Conservation (phyloP, 2,888 invertebrate genomes). For the Drosophila borborema region DNA sequence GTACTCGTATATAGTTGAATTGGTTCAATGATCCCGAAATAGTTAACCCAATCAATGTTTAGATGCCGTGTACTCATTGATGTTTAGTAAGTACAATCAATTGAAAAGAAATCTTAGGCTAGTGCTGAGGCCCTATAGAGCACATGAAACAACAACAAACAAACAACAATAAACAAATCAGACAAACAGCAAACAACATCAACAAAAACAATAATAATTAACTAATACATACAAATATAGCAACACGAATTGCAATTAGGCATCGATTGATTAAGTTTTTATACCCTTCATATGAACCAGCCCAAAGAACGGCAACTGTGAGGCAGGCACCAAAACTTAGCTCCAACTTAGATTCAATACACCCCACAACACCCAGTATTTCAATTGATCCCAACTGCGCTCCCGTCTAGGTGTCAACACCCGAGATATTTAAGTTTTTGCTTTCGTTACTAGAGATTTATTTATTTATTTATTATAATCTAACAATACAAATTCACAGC, state of each 20-base stretch:
- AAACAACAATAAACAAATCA: not conserved
- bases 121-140: slow-evolving; percentile 72
- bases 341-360: slow-evolving; percentile 24
- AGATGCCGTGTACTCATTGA: slow-evolving; percentile 50
- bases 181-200: slow-evolving; percentile 31
- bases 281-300: slow-evolving; percentile 68
- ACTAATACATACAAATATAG: slow-evolving; percentile 4
- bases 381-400: slow-evolving; percentile 33
- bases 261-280: slow-evolving; percentile 62
- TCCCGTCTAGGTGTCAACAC: slow-evolving; percentile 31
- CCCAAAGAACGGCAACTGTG: slow-evolving; percentile 45
- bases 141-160: slow-evolving; percentile 46
- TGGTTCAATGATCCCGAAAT: slow-evolving; percentile 24
- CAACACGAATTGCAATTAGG: slow-evolving; percentile 26
- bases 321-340: slow-evolving; percentile 41
- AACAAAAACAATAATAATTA: slow-evolving; percentile 20
- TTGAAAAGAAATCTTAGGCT: slow-evolving; percentile 50
- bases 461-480: slow-evolving; percentile 66
- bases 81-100: slow-evolving; percentile 67
- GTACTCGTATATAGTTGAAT: slow-evolving; percentile 39
- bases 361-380: slow-evolving; percentile 23
- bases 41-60: slow-evolving; percentile 27
- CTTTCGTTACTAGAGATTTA: slow-evolving; percentile 58
- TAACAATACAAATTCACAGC: slow-evolving; percentile 77
- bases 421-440: slow-evolving; percentile 54